These are phyloP conservation scores for Tiliacea aurago DNA, from an alignment of 2,888 invertebrate species.

Conservation along the genomic window DNA sequence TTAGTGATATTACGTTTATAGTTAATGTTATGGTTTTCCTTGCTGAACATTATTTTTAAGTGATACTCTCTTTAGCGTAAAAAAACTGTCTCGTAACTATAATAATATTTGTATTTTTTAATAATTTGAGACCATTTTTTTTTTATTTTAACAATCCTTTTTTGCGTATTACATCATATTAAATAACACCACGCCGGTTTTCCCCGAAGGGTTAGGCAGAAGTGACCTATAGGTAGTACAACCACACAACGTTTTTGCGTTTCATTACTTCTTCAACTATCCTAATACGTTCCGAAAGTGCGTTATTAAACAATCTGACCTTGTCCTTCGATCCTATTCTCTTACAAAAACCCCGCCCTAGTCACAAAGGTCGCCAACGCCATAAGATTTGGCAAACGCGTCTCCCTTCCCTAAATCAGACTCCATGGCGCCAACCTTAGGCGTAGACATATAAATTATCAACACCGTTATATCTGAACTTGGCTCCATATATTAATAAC, in stretches of 20 bases:
- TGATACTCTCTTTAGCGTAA: not conserved
- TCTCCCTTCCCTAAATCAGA: slow-evolving; percentile 47
- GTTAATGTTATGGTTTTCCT: slow-evolving; percentile 11
- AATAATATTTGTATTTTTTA: not conserved
- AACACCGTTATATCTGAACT: slow-evolving; percentile 45
- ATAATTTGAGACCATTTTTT: not conserved
- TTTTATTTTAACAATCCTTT: no score
- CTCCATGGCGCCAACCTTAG: slow-evolving; percentile 55
- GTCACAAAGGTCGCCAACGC: slow-evolving; percentile 22
- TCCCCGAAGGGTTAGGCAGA: not conserved
- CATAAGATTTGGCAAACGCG: slow-evolving; percentile 54
- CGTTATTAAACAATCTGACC: not conserved
- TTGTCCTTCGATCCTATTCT: not conserved
- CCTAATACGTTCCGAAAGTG: not conserved
- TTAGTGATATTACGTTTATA: slow-evolving; percentile 19
- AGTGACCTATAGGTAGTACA: not conserved
- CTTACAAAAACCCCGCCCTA: not conserved
- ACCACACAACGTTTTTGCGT: not conserved
- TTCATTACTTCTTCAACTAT: not conserved
- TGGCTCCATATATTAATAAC: slow-evolving; percentile 54
- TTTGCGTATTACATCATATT: not conserved
- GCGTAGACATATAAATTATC: slow-evolving; percentile 50
- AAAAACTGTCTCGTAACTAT: no score
- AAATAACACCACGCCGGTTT: not conserved
- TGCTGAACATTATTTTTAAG: not conserved